Percentiles rank a stretch among this genome's conserved stretches.
Conservation (phyloP, 2,113 vertebrate species). For the Esox niger region DNA sequence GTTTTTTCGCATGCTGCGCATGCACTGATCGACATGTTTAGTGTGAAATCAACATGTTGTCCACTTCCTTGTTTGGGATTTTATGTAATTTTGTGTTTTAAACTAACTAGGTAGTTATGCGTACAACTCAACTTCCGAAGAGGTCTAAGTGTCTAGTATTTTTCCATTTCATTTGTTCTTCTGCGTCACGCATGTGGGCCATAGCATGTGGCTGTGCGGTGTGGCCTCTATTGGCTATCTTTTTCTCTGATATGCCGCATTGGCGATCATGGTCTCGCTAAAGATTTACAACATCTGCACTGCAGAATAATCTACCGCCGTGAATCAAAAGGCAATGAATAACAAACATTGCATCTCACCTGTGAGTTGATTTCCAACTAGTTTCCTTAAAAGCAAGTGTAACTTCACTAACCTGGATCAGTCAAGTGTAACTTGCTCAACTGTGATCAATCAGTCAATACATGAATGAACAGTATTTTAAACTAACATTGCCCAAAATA, state of each 20-base stretch:
- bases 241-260: slow-evolving; percentile 6
- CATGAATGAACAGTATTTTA: neutral
- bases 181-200: slow-evolving; percentile 15
- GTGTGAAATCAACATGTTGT: neutral
- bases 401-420: too few species aligned
- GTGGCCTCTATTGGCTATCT: neutral
- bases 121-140: neutral
- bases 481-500: neutral
- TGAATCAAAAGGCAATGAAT: neutral
- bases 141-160: neutral
- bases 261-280: slow-evolving; percentile 1
- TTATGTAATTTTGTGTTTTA: neutral
- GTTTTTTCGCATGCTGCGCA: neutral
- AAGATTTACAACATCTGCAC: slow-evolving; percentile 23
- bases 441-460: neutral
- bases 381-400: neutral
- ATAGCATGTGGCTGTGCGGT: slow-evolving; percentile 4
- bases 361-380: neutral
- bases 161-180: neutral
- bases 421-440: neutral
- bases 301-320: neutral
- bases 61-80: too few species aligned
- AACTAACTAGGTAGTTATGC: neutral
- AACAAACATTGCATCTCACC: neutral
- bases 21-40: neutral